Evolutionary conservation across 1,140 invertebrate species (phyloP).

Genomic region (Lasioglossum albipes): DNA sequence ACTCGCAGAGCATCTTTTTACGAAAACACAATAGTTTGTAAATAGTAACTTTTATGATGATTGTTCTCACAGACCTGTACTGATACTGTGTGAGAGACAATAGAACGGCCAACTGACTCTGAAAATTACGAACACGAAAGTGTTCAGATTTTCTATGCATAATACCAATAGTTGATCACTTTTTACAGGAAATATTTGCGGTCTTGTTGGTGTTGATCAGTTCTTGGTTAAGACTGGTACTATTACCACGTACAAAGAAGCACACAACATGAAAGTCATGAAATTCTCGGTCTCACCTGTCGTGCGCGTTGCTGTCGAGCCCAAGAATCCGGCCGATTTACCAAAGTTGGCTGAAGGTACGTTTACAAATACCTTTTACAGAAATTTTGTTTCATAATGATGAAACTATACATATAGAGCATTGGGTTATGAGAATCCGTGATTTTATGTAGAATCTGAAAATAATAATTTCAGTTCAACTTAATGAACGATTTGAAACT

Average conservation of each 20-base stretch:
- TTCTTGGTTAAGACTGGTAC: slow-evolving; percentile 99
- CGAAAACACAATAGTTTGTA: not conserved
- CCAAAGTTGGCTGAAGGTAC: slow-evolving; percentile 97
- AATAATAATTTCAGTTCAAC: slow-evolving; percentile 29
- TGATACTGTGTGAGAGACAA: slow-evolving; percentile 66
- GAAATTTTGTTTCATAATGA: slow-evolving; percentile 56
- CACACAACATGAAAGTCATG: slow-evolving; percentile 99
- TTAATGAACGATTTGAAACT: not conserved
- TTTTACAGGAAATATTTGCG: slow-evolving; percentile 94
- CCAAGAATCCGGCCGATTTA: slow-evolving; percentile 99
- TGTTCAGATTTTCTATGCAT: not conserved
- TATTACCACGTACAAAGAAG: slow-evolving; percentile 99
- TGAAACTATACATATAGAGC: slow-evolving; percentile 72
- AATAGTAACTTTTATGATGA: slow-evolving; percentile 62
- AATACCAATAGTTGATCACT: slow-evolving; percentile 16
- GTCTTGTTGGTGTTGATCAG: slow-evolving; percentile 99
- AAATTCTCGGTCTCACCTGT: slow-evolving; percentile 99
- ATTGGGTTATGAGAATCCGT: slow-evolving; percentile 77
- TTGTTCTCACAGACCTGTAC: slow-evolving; percentile 74
- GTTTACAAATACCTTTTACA: slow-evolving; percentile 45
- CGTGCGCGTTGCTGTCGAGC: slow-evolving; percentile 99
- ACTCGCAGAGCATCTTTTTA: slow-evolving; percentile 1
- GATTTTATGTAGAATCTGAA: slow-evolving; percentile 71
- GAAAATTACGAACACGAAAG: slow-evolving; percentile 8
- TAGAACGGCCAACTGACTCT: slow-evolving; percentile 68